Percentiles rank a stretch among this genome's conserved stretches.
Evolutionary conservation across 1,140 invertebrate genomes (phyloP).

Genomic region (Phenacoccus solenopsis): DNA sequence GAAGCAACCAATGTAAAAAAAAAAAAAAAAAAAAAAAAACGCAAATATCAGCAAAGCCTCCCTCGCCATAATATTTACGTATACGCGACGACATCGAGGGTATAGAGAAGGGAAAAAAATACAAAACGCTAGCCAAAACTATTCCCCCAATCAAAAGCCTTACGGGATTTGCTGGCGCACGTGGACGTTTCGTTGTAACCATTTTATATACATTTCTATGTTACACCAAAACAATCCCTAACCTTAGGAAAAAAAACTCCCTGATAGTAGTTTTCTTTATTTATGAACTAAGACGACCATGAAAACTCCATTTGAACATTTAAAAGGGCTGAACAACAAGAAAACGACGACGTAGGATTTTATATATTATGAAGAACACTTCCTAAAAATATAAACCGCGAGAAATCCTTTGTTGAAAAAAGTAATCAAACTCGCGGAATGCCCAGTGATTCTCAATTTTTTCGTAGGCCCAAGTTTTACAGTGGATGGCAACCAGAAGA

Average conservation of each 20-base stretch:
- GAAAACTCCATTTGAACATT: not conserved
- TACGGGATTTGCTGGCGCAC: not conserved
- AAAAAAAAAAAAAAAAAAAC: no score
- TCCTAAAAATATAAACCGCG: not conserved
- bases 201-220: not conserved
- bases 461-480: not conserved
- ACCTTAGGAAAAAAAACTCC: no score
- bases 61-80: no score
- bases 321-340: not conserved
- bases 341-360: not conserved
- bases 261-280: not conserved
- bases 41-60: no score
- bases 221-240: no score
- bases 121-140: not conserved
- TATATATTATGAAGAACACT: not conserved
- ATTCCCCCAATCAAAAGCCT: not conserved
- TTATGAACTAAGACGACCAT: not conserved
- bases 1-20: no score
- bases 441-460: not conserved
- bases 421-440: not conserved
- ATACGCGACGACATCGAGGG: no score
- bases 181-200: not conserved
- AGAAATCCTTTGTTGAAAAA: not conserved
- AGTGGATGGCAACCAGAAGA: not conserved
- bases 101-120: no score